Percentiles rank a stretch among this genome's conserved stretches.
These are phyloP conservation scores for Brachystomella parvula DNA, from an alignment of 1,140 invertebrate genomes.

Conservation along the genomic window DNA sequence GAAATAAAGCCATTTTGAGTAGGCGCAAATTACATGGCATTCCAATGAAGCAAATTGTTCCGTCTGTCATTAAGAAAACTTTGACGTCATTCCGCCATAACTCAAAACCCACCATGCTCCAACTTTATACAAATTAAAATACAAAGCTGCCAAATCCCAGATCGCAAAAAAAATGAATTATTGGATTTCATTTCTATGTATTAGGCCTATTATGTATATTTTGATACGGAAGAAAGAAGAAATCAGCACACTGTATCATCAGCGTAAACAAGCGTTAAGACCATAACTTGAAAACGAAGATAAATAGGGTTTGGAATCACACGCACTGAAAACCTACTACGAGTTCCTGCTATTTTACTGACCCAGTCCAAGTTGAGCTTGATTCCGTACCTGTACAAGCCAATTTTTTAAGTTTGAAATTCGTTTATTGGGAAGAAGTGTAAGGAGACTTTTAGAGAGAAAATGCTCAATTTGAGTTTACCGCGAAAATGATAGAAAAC, in stretches of 20 bases:
- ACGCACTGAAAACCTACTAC: no score
- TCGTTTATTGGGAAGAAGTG: no score
- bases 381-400: not conserved
- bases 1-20: not conserved
- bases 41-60: not conserved
- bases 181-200: not conserved
- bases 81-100: not conserved
- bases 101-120: not conserved
- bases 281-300: no score
- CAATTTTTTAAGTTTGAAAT: not conserved
- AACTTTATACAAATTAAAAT: no score
- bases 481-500: not conserved
- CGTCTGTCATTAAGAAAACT: not conserved
- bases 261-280: no score
- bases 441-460: not conserved
- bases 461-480: not conserved
- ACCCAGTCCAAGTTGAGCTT: not conserved
- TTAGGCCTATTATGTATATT: no score
- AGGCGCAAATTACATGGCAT: slow-evolving; percentile 3
- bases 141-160: not conserved
- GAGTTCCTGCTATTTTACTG: no score
- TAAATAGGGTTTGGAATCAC: no score
- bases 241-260: no score
- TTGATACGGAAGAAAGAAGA: no score
- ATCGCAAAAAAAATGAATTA: not conserved